Conservation (phyloP, 2,888 invertebrate genomes). For the Meandrusa payeni region DNA sequence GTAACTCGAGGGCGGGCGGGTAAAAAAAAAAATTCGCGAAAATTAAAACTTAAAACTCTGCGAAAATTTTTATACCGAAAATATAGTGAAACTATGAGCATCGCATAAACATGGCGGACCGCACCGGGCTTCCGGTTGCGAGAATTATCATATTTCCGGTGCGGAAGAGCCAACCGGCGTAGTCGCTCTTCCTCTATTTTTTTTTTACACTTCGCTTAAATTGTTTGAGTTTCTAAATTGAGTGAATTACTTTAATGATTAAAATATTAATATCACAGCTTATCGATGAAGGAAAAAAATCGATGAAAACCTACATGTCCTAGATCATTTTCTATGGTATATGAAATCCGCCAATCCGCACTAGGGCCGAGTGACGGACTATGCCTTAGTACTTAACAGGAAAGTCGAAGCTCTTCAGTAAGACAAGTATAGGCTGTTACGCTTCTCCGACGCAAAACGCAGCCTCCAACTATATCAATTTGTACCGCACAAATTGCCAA, state of each 20-base stretch:
- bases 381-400: no score
- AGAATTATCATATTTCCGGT: conserved; percentile 28
- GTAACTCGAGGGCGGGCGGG: conserved; percentile 1
- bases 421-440: no score
- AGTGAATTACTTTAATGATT: conserved; percentile 9
- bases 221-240: not conserved
- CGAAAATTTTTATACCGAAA: conserved; percentile 6
- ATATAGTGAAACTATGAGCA: conserved; percentile 19
- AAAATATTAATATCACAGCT: no score
- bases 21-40: conserved; percentile 9
- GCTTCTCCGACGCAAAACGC: no score
- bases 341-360: no score
- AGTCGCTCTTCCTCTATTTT: conserved; percentile 12
- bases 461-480: no score
- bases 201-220: conserved; percentile 5
- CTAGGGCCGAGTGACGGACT: no score
- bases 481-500: no score
- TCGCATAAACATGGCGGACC: conserved; percentile 25
- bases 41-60: conserved; percentile 14
- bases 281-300: no score
- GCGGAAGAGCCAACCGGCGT: conserved; percentile 6
- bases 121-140: conserved; percentile 23
- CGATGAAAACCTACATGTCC: no score
- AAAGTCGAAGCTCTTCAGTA: no score
- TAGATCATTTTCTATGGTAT: no score